Evolutionary conservation across 2,113 vertebrate genomes (phyloP).

Genomic region (Vulpes ferrilata): DNA sequence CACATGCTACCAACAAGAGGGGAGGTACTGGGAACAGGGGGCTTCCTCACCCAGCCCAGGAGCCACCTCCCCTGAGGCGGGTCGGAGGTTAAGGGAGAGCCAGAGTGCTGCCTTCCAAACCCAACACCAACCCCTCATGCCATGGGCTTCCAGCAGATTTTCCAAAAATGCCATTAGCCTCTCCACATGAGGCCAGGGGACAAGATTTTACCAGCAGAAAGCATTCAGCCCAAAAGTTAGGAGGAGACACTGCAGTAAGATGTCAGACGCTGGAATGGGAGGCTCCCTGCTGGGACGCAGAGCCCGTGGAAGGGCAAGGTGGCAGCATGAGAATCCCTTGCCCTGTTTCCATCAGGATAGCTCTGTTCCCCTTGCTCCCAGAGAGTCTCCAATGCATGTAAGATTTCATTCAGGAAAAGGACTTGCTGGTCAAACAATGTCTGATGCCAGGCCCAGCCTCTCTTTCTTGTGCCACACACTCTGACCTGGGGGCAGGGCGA

Average conservation of each 20-base stretch:
- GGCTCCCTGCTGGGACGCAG: neutral
- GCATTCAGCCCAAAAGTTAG: neutral
- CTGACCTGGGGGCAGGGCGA: neutral
- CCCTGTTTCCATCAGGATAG: neutral
- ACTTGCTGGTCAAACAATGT: neutral
- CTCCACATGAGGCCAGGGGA: too few relatives aligned
- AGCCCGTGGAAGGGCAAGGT: rapidly evolving
- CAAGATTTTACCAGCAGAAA: neutral
- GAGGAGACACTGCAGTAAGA: neutral
- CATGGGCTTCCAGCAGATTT: neutral
- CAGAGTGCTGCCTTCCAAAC: neutral
- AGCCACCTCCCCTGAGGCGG: neutral
- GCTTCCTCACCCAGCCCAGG: neutral
- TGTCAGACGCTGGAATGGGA: neutral
- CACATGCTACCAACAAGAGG: neutral
- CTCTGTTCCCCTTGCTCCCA: neutral
- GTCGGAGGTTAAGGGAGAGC: neutral
- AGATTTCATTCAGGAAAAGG: neutral
- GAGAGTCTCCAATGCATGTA: rapidly evolving
- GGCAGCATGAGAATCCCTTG: rapidly evolving
- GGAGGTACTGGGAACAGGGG: neutral
- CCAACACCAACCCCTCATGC: neutral
- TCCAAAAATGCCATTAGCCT: neutral
- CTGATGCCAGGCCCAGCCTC: neutral
- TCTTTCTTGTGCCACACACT: neutral